phyloP scores from a whole-genome alignment of 2,113 vertebrate genomes.

The Cranoglanis bouderius region DNA sequence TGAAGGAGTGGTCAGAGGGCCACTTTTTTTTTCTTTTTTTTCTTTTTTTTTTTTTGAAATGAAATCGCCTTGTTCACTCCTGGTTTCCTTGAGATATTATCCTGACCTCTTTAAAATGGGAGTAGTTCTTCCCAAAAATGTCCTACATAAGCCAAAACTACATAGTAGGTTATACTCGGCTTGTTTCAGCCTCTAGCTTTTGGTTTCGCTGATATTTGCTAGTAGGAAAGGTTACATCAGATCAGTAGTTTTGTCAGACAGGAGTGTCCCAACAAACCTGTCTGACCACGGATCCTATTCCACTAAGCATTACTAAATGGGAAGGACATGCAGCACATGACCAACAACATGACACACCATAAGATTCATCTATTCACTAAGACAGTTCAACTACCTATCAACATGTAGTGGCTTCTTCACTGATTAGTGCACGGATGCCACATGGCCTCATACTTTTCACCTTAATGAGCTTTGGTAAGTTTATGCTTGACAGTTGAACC shows the following conservation, averaged over 20 bases:
- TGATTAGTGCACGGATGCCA: not conserved
- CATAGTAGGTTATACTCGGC: constrained; percentile 9
- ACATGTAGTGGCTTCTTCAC: not conserved
- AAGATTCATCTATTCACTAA: not conserved
- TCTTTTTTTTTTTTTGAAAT: not conserved
- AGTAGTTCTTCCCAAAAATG: constrained; percentile 22
- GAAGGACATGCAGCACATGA: not conserved
- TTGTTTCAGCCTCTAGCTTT: constrained; percentile 9
- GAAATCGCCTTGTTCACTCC: not conserved
- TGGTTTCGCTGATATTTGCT: constrained; percentile 20
- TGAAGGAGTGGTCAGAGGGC: constrained; percentile 29
- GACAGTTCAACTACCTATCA: not conserved
- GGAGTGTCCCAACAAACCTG: constrained; percentile 38
- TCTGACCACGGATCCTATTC: constrained; percentile 28
- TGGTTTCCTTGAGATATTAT: constrained; percentile 3
- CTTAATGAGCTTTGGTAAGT: constrained; percentile 1
- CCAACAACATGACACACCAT: not conserved
- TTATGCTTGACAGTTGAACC: not conserved
- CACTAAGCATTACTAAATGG: not conserved
- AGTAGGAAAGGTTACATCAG: constrained; percentile 32
- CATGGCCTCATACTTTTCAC: not conserved
- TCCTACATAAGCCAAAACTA: constrained; percentile 1
- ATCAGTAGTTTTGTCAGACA: constrained; percentile 12
- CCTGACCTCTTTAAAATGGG: not conserved
- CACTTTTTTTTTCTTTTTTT: not conserved